Evolutionary conservation across 2,888 invertebrate species (phyloP).

Genomic region (Epiblema foenella): DNA sequence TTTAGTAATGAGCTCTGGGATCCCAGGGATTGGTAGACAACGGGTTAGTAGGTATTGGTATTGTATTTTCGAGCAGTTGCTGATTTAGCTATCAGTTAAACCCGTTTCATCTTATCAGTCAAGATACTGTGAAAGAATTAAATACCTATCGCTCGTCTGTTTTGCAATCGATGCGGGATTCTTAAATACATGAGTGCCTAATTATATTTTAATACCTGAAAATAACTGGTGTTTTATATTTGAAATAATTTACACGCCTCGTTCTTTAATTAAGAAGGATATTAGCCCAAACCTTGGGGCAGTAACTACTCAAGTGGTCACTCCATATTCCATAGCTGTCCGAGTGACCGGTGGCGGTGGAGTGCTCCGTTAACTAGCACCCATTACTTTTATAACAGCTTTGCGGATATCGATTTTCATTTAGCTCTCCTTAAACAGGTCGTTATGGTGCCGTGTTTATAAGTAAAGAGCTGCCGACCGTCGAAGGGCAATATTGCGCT

Average conservation of each 20-base stretch:
- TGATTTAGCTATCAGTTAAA: no score
- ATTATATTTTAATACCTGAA: no score
- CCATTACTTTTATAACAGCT: constrained; percentile 48
- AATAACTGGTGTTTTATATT: no score
- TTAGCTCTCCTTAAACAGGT: constrained; percentile 77
- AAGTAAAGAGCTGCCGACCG: constrained; percentile 66
- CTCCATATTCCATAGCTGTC: constrained; percentile 28
- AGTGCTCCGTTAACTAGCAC: constrained; percentile 34
- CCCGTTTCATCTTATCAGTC: no score
- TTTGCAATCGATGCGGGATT: no score
- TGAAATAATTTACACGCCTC: background rate
- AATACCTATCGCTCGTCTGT: no score
- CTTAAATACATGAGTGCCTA: no score
- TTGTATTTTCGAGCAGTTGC: no score
- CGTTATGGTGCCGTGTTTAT: constrained; percentile 78
- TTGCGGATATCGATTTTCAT: constrained; percentile 76
- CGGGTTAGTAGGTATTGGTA: no score
- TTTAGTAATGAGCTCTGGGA: no score
- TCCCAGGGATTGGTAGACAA: no score
- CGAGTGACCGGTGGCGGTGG: constrained; percentile 26
- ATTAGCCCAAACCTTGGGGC: constrained; percentile 10
- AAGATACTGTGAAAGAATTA: no score
- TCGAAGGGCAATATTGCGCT: constrained; percentile 78
- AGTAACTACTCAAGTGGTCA: constrained; percentile 27
- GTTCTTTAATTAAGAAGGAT: constrained; percentile 2